Evolutionary conservation across 2,113 vertebrate genomes (phyloP).

Genomic region (Phocoena sinus): DNA sequence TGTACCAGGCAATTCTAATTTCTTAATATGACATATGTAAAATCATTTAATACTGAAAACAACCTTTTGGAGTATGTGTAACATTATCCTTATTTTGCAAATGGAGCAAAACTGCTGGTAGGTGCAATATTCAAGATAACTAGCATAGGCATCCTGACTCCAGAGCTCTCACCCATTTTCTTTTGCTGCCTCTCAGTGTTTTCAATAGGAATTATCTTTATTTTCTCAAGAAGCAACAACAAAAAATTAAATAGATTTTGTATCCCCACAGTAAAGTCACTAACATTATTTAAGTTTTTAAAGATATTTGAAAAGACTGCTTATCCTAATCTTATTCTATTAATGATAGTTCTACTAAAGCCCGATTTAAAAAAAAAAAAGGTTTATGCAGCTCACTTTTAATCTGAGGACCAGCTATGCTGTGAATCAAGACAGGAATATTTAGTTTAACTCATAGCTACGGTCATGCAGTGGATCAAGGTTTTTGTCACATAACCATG

Average conservation of each 20-base stretch:
- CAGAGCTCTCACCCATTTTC: fast-evolving
- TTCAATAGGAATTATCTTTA: not conserved
- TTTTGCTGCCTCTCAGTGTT: not conserved
- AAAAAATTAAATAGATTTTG: not conserved
- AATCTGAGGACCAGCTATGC: not conserved
- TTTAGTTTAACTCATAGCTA: not conserved
- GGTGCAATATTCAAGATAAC: not conserved
- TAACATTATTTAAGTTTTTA: not conserved
- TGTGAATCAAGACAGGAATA: not conserved
- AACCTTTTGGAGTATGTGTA: not conserved
- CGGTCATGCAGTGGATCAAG: not conserved
- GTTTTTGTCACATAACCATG: not conserved
- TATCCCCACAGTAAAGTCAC: not conserved
- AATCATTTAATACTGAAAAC: not conserved
- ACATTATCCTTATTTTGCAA: not conserved
- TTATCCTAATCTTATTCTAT: not conserved
- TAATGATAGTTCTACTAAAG: not conserved
- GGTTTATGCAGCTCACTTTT: not conserved
- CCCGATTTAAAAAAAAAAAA: not conserved
- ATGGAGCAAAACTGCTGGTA: not conserved
- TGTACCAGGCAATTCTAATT: not conserved
- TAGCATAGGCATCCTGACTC: fast-evolving
- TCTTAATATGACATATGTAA: not conserved
- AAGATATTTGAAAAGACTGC: not conserved
- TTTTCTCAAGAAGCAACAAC: not conserved